phyloP scores from a whole-genome alignment of 2,797 vertebrate genomes.

The Synaphobranchus kaupii region DNA sequence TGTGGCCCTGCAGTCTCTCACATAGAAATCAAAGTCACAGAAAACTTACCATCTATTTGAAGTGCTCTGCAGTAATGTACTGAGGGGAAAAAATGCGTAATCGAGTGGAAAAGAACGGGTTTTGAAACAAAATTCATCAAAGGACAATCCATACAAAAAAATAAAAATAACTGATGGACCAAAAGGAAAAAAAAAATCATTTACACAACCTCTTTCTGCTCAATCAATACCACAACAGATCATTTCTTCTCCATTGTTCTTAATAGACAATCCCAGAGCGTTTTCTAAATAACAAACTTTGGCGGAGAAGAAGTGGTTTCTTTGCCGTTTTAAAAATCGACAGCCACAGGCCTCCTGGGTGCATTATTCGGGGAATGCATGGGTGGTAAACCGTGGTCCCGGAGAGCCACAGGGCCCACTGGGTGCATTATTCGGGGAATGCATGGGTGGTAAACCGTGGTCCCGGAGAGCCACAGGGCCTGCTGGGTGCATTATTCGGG shows the following conservation, averaged over 20 bases:
- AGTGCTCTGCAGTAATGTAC: too few species aligned
- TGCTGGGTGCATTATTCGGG: too few species aligned
- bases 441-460: too few species aligned
- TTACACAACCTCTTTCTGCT: not conserved
- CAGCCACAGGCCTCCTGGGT: not conserved
- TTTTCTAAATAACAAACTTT: constrained; percentile 1
- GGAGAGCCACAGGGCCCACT: not conserved
- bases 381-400: not conserved
- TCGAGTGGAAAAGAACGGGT: too few species aligned
- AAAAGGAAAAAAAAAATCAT: not conserved
- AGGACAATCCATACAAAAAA: not conserved
- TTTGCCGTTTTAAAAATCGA: not conserved
- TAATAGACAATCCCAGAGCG: not conserved
- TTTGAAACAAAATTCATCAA: too few species aligned
- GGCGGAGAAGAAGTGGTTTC: not conserved
- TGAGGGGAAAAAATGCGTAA: too few species aligned
- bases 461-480: too few species aligned
- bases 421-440: too few species aligned
- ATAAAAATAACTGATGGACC: not conserved
- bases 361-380: not conserved
- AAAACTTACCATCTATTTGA: too few species aligned
- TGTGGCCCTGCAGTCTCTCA: not conserved
- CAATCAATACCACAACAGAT: not conserved
- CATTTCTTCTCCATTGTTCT: not conserved
- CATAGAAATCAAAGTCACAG: not conserved